Conservation (phyloP, 2,113 vertebrate genomes). For the Hystrix brachyura region DNA sequence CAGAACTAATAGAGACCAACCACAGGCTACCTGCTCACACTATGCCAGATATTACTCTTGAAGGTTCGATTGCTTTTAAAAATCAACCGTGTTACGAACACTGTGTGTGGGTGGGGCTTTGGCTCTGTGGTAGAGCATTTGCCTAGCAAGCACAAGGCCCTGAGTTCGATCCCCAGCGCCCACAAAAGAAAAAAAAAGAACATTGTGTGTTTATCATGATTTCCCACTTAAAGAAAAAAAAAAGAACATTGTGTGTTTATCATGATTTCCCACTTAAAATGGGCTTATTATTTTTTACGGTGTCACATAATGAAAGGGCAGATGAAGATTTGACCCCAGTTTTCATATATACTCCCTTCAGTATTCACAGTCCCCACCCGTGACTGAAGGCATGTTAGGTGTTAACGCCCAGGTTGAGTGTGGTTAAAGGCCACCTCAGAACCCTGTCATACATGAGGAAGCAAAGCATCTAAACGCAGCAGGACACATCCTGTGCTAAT, state of each 20-base stretch:
- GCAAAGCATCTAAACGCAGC: not conserved
- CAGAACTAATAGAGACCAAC: rapidly evolving
- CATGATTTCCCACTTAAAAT: not conserved
- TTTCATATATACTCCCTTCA: not conserved
- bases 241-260: not conserved
- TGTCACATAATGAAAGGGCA: not conserved
- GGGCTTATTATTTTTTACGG: not conserved
- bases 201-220: not conserved
- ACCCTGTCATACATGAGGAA: rapidly evolving
- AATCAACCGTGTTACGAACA: not conserved
- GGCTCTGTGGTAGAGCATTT: too few relatives aligned
- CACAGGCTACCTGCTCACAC: not conserved
- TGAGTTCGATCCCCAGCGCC: too few relatives aligned
- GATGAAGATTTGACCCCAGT: not conserved
- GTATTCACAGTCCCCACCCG: not conserved
- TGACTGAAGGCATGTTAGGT: too few relatives aligned
- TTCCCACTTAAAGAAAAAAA: not conserved
- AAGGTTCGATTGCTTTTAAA: not conserved
- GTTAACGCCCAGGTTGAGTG: rapidly evolving
- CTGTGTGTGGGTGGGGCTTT: too few relatives aligned
- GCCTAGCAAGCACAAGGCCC: too few relatives aligned
- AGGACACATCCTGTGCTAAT: not conserved
- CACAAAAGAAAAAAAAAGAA: not conserved
- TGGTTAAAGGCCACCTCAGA: not conserved
- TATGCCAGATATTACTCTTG: not conserved